Base-by-base conservation (phyloP, 2,797 vertebrate genomes). In the Echiichthys vipera region DNA sequence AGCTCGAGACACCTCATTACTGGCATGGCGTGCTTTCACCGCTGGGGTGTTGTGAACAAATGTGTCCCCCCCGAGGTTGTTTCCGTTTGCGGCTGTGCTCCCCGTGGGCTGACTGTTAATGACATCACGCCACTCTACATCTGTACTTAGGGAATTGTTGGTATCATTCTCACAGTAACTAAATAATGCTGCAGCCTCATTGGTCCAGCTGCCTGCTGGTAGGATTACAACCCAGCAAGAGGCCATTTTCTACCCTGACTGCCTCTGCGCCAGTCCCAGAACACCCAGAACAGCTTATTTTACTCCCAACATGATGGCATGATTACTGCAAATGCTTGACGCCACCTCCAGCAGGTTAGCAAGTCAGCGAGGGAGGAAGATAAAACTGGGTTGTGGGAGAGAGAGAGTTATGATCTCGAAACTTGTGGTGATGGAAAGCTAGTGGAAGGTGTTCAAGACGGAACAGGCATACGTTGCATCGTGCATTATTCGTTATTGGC, bases 1-100 rank as follows among this genome's bases (percentile, higher is more conserved):
- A 87, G 87, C 90, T 88, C 83, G 51, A 80, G 88, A 85, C 86
- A 70, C 78, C 85, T 93, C 91, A 93, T 94, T 93, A 94, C 76
- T 54, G 67, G 71, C 67, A 43, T 83, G 84, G 82, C 53, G 71
- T 71, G 67, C 55, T 65, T 79, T 83, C 67, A 78, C 72, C 56
- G 13, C 80, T 74, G 80, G 71, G 77, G 78, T 77, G 84, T 80
- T 85, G 85, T 88, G 84, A 89, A 92, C 90, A 88, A 88, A 86
- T 85, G 67, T 58, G 65, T 67, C 71, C 70, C 76, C 66, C 67
- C 57, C 22, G 37, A 87, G 72, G 66, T 74, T 77, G 75, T 80
- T 76, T 67, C 80, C 74, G 77, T 83, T 86, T 78, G 75, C 58
- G 20, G 72, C 78, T 66, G 29, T 59, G 49, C 50, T 81, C 78